Percentiles rank a stretch among this genome's conserved stretches.
Evolutionary conservation across 1,140 invertebrate genomes (phyloP).

Genomic region (Drosophila kanapiae): DNA sequence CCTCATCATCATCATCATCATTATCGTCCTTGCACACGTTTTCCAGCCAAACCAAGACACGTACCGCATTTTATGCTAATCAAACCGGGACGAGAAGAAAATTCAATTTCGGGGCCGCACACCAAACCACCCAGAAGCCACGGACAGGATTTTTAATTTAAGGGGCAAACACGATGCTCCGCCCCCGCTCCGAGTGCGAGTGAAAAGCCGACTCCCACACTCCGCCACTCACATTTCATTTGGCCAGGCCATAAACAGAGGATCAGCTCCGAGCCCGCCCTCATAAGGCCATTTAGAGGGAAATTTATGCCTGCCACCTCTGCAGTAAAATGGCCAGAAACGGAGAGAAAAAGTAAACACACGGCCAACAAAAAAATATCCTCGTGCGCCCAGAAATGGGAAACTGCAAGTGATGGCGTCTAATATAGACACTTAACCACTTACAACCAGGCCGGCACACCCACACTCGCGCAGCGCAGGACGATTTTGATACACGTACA

Average conservation of each 20-base stretch:
- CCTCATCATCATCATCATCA: slow-evolving; percentile 2
- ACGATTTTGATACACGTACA: slow-evolving; percentile 50
- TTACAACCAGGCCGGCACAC: slow-evolving; percentile 47
- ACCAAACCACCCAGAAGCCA: slow-evolving; percentile 16
- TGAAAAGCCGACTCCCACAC: slow-evolving; percentile 22
- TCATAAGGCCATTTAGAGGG: slow-evolving; percentile 68
- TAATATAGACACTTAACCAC: slow-evolving; percentile 77
- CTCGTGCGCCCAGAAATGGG: slow-evolving; percentile 34
- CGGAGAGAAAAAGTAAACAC: slow-evolving; percentile 2
- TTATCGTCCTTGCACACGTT: slow-evolving; percentile 21
- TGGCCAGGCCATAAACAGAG: slow-evolving; percentile 66
- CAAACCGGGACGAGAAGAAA: slow-evolving; percentile 40
- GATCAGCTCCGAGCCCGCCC: slow-evolving; percentile 59
- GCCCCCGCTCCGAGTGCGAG: neutral
- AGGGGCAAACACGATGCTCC: slow-evolving; percentile 44
- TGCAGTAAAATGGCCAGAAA: slow-evolving; percentile 50
- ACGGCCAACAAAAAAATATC: slow-evolving; percentile 51
- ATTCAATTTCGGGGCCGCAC: slow-evolving; percentile 53
- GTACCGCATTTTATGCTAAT: slow-evolving; percentile 68
- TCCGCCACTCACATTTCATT: slow-evolving; percentile 46
- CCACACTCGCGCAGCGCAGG: neutral
- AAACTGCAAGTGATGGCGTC: slow-evolving; percentile 74
- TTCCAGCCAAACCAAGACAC: slow-evolving; percentile 43
- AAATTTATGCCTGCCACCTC: slow-evolving; percentile 71
- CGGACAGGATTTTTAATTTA: slow-evolving; percentile 67